phyloP scores from a whole-genome alignment of 2,797 vertebrate genomes.

The Manis pentadactyla region DNA sequence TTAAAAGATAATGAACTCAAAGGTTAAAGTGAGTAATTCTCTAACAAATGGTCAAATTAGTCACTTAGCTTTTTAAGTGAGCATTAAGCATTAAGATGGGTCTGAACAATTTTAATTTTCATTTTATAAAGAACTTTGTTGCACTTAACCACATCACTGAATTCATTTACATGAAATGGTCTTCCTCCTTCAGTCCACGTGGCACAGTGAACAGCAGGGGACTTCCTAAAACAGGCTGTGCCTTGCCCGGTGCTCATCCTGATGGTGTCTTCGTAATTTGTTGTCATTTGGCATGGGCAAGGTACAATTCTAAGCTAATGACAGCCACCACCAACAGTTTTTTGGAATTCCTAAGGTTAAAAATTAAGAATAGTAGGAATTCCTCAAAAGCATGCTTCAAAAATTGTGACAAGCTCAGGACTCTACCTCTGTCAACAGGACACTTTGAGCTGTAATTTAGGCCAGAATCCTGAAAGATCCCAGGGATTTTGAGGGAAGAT shows the following conservation, averaged over 20 bases:
- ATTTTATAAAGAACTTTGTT: constrained; percentile 41
- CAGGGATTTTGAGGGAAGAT: not conserved
- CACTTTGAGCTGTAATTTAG: not conserved
- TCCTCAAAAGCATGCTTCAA: not conserved
- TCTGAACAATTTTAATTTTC: constrained; percentile 53
- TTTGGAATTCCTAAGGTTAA: not conserved
- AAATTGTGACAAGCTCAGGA: not conserved
- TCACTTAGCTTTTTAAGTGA: constrained; percentile 52
- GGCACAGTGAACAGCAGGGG: not conserved
- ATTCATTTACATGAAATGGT: constrained; percentile 20
- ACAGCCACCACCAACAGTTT: not conserved
- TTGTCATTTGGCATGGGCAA: not conserved
- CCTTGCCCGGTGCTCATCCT: not conserved
- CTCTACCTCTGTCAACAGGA: not conserved
- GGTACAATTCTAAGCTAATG: not conserved
- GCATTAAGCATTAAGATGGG: constrained; percentile 39
- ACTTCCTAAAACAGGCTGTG: not conserved
- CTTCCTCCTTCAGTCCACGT: not conserved
- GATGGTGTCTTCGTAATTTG: not conserved
- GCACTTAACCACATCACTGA: not conserved
- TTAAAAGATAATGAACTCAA: constrained; percentile 62
- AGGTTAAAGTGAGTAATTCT: constrained; percentile 60
- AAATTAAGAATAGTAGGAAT: not conserved
- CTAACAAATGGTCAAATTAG: constrained; percentile 68
- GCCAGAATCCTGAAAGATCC: not conserved